Evolutionary conservation across 2,113 vertebrate genomes (phyloP).

Genomic region (Papio anubis): DNA sequence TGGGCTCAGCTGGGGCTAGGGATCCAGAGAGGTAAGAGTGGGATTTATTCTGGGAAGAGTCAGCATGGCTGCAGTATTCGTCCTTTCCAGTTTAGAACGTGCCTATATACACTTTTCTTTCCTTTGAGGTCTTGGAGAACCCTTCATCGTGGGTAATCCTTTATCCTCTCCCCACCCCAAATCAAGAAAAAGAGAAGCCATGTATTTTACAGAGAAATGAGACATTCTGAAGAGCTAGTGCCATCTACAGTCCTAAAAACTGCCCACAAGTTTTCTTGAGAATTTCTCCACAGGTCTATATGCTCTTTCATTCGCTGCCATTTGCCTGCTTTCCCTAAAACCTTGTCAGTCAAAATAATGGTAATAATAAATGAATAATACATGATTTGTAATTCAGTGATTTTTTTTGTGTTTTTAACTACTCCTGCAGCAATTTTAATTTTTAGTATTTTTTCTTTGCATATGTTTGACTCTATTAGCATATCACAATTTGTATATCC

Average conservation of each 20-base stretch:
- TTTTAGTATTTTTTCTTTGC: conserved; percentile 39
- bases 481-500: neutral
- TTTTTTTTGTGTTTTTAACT: conserved; percentile 14
- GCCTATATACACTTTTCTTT: neutral
- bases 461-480: conserved; percentile 25
- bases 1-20: neutral
- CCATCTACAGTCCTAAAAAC: conserved; percentile 63
- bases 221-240: conserved; percentile 60
- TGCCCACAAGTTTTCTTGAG: conserved; percentile 2
- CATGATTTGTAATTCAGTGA: conserved; percentile 8
- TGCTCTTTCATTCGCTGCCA: neutral
- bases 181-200: conserved; percentile 29
- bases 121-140: neutral
- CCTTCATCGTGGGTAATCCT: neutral
- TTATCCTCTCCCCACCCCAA: neutral
- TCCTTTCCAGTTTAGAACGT: neutral
- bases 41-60: neutral
- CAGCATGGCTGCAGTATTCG: neutral
- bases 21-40: neutral
- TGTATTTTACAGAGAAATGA: conserved; percentile 47
- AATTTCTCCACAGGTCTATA: neutral
- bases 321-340: conserved; percentile 16
- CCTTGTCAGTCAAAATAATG: conserved; percentile 5
- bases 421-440: neutral
- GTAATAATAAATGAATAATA: neutral